A percentile compares a stretch with the other conserved stretches of the same genome.
Evolutionary conservation across 2,888 invertebrate species (phyloP).

Genomic region (Druceiella hillmani): DNA sequence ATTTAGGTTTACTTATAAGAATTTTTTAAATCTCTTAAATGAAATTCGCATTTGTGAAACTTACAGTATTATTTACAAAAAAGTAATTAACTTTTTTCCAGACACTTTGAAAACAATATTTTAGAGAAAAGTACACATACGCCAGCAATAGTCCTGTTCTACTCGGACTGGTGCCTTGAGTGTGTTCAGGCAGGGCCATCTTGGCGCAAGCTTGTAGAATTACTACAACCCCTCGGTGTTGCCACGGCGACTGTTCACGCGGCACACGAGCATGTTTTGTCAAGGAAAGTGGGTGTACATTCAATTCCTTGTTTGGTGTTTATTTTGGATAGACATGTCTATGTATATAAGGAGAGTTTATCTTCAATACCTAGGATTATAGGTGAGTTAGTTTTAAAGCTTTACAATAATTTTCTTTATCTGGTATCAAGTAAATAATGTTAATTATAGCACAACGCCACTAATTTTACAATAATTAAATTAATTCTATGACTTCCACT

Average conservation of each 20-base stretch:
- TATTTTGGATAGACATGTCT: conserved; percentile 76
- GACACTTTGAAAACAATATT: conserved; percentile 82
- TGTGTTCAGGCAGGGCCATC: conserved; percentile 85
- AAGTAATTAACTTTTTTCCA: too few relatives aligned
- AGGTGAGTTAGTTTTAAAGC: conserved; percentile 45
- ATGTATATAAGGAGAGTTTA: conserved; percentile 78
- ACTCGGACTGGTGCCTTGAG: conserved; percentile 92
- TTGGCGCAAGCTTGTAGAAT: conserved; percentile 79
- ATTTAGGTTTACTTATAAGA: too few relatives aligned
- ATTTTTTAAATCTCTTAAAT: too few relatives aligned
- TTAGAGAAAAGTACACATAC: conserved; percentile 77
- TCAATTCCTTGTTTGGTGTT: conserved; percentile 78
- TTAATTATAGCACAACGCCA: too few relatives aligned
- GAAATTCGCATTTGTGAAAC: too few relatives aligned
- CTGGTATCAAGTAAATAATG: too few relatives aligned
- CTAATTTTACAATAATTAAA: too few relatives aligned
- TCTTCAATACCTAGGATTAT: conserved; percentile 75
- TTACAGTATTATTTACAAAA: too few relatives aligned
- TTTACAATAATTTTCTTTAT: background rate
- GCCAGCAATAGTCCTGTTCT: conserved; percentile 84
- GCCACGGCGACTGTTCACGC: conserved; percentile 81
- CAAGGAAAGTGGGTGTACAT: conserved; percentile 73
- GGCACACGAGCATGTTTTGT: conserved; percentile 71
- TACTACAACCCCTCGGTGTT: conserved; percentile 79
- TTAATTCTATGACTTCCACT: too few relatives aligned